Evolutionary conservation across 1,140 invertebrate species (phyloP).

Genomic region (Zaprionus kolodkinae): DNA sequence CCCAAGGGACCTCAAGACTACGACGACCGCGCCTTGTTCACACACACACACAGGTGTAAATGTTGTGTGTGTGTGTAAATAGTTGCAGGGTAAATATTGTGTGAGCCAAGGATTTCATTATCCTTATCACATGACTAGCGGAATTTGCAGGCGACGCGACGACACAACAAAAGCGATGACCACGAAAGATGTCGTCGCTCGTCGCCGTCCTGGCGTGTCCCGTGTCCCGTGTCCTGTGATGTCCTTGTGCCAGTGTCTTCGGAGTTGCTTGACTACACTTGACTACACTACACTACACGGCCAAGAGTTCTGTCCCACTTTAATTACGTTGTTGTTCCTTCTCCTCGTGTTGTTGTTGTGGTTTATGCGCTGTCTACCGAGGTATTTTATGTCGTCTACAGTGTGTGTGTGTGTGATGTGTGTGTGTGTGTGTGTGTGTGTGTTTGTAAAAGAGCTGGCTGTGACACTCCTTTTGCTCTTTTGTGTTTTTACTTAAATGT

Average conservation of each 20-base stretch:
- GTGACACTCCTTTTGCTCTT: slow-evolving; percentile 65
- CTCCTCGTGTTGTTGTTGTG: slow-evolving; percentile 40
- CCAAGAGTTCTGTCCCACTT: slow-evolving; percentile 13
- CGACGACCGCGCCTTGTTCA: slow-evolving; percentile 69
- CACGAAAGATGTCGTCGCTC: slow-evolving; percentile 58
- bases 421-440: slow-evolving; percentile 28
- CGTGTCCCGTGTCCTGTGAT: neutral
- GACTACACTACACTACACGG: slow-evolving; percentile 40
- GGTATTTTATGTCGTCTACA: slow-evolving; percentile 55
- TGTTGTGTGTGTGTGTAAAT: slow-evolving; percentile 45
- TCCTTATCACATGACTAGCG: slow-evolving; percentile 81
- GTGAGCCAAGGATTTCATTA: slow-evolving; percentile 83
- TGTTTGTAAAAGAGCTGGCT: slow-evolving; percentile 20
- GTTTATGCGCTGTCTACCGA: slow-evolving; percentile 70
- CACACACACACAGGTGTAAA: neutral
- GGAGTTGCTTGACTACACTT: slow-evolving; percentile 51
- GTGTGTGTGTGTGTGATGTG: slow-evolving; percentile 16
- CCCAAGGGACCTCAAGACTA: slow-evolving; percentile 71
- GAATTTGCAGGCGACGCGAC: slow-evolving; percentile 46
- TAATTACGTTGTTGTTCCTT: slow-evolving; percentile 17
- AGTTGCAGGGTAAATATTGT: slow-evolving; percentile 75
- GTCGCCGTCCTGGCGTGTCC: slow-evolving; percentile 35
- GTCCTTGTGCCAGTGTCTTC: slow-evolving; percentile 69
- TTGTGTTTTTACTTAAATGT: slow-evolving; percentile 75
- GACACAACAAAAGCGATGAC: slow-evolving; percentile 62